These are phyloP conservation scores for Gymnodraco acuticeps DNA, from an alignment of 2,797 vertebrate species.

Conservation along the genomic window DNA sequence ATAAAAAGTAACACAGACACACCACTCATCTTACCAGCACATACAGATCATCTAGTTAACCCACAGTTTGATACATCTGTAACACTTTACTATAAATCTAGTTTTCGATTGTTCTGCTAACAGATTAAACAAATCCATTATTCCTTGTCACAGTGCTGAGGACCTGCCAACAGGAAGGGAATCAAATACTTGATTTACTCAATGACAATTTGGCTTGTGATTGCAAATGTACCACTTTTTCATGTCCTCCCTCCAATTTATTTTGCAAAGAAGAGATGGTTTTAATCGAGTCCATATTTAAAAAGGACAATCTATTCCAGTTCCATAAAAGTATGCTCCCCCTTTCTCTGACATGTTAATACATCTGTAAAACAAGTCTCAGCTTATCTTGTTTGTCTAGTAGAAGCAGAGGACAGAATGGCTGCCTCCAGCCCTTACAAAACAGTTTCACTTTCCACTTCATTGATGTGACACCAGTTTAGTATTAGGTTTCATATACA, in stretches of 20 bases:
- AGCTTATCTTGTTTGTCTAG: neutral
- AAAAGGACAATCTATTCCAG: neutral
- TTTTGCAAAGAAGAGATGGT: no score
- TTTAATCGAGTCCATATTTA: no score
- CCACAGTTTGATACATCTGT: neutral
- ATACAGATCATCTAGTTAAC: neutral
- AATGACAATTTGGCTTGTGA: neutral
- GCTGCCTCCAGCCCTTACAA: no score
- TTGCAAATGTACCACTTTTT: neutral
- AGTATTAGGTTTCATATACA: neutral
- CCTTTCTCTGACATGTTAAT: neutral
- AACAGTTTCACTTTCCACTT: constrained; percentile 50
- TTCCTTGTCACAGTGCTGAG: neutral
- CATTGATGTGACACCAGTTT: accelerated
- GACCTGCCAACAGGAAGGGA: neutral
- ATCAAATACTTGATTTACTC: neutral
- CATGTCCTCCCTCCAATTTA: no score
- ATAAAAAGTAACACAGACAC: neutral
- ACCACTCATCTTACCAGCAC: neutral
- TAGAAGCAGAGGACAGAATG: no score
- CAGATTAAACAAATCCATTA: neutral
- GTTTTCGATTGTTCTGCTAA: neutral
- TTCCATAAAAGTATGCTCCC: neutral
- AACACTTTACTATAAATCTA: neutral
- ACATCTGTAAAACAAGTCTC: neutral